Evolutionary conservation across 1,140 invertebrate species (phyloP), one percentile per base, ranked within the genome.

Genomic region (Metopolophium dirhodum): DNA sequence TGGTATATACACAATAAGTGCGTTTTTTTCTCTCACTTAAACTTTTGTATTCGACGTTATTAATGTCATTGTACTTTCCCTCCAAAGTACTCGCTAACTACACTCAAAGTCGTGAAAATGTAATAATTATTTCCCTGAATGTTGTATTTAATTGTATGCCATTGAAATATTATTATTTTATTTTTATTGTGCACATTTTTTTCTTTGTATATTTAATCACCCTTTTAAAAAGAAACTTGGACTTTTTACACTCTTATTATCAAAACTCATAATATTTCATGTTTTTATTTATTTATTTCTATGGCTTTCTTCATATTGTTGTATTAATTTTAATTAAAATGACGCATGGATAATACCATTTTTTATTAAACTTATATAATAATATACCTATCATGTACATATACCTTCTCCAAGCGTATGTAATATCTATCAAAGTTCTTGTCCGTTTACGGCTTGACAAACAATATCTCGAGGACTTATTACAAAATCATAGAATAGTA

Each of bases 11-110:
- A 26, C 9, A 86, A 26, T 11, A 47, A 86, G 18, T 45, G n/a
- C 41, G 83, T 37, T 83, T 45, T 45, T 41, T 86, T 47, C 37
- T 45, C n/a, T n/a, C 41, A 26, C 30, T 88, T 45, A 47, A 90
- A 90, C 89, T 61, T 90, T 90, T 61, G 37, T 68, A 68, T 68
- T 90, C 37, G 14, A 68, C 37, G 89, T 90, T 90, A 90, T 90
- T 30, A 41, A 61, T 61, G 54, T 61, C 26, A 90, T 57, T 61
- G 54, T 61, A 90, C 23, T 68, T 90, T 68, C 51, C 41, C 22
- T 89, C 30, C 14, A 7, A 68, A 90, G 11, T 68, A 68, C 54
- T 90, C 14, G 57, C 57, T 8, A 90, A 90, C 89, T 68, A 90
- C 89, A 61, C 89, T 45, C 22, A 68, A 86, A 89, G 89, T 68